Evolutionary conservation across 2,797 vertebrate species (phyloP).

Genomic region (Aplochiton taeniatus): DNA sequence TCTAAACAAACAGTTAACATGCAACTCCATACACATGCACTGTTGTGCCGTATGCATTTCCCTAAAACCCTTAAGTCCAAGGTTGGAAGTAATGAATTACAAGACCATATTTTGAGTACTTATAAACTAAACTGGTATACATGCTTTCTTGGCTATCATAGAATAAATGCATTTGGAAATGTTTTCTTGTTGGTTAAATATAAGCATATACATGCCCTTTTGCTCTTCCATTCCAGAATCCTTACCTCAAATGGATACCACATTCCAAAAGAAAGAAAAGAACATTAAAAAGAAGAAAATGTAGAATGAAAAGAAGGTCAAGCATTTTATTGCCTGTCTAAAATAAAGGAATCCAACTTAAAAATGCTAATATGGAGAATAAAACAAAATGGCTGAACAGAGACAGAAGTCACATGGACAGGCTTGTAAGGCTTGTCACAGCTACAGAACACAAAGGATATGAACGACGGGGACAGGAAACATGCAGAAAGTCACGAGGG

Average conservation of each 20-base stretch:
- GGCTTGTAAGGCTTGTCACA: no score
- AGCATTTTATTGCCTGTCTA: slow-evolving; percentile 20
- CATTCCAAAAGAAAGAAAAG: slow-evolving; percentile 75
- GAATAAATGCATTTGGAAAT: slow-evolving; percentile 7
- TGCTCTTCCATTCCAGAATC: slow-evolving; percentile 55
- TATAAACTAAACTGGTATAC: slow-evolving; percentile 51
- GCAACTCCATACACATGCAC: slow-evolving; percentile 25
- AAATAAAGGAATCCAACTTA: not conserved
- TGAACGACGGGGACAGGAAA: no score
- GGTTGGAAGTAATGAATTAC: slow-evolving; percentile 4
- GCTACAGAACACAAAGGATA: no score
- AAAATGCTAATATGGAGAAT: no score
- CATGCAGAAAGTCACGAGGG: no score
- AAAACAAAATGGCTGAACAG: no score
- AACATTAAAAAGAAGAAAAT: slow-evolving; percentile 62
- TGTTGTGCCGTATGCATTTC: slow-evolving; percentile 18
- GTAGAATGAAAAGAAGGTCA: slow-evolving; percentile 66
- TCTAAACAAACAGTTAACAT: slow-evolving; percentile 5
- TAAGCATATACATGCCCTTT: slow-evolving; percentile 31
- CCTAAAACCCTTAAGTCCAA: slow-evolving; percentile 26
- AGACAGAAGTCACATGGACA: no score
- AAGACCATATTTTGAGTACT: slow-evolving; percentile 15
- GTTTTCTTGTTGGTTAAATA: slow-evolving; percentile 22
- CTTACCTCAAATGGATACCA: slow-evolving; percentile 79
- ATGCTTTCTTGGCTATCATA: slow-evolving; percentile 26